Evolutionary conservation across 2,888 invertebrate genomes (phyloP), one percentile per base, ranked within the genome.

Genomic region (Cerastoderma edule): DNA sequence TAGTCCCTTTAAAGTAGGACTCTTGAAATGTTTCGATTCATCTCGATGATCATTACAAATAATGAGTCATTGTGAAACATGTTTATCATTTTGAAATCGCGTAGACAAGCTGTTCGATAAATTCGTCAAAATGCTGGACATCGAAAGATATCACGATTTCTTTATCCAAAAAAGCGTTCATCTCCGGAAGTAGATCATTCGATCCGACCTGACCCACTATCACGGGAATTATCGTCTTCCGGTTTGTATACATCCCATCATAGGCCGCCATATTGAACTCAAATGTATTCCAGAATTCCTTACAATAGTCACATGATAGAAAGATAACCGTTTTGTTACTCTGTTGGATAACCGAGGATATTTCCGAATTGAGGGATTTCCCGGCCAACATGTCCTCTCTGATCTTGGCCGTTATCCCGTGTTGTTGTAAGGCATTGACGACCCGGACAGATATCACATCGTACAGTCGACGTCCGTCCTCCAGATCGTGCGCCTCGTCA

Each of bases 221-320:
- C 3, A 75, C 60, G 8, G 68, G 71, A 28, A 78, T 50, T 4
- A 75, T 53, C 8, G 72, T 32, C 16, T 67, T 70, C n/a, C 78
- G 48, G 27, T 74, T 71, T 1, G 74, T 78, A 30, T 74, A 78
- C 30, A 78, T 74, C 5, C 78, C 78, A 53, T 78, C 78, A 33
- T 66, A 69, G 0, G 68, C 72, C 24, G 74, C 78, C 67, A 78
- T 72, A 27, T 78, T 78, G 65, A 78, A 78, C 44, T 78, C 78
- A 39, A 75, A 78, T 6, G 32, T 72, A 44, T 74, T 78, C 78
- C 78, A 78, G 46, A 65, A 70, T 10, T 78, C 74, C 5, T 53
- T 39, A n/a, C 78, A 72, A 54, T 72, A 75, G 22, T 53, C 27
- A 8, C 57, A 8, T 27, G 78, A 68, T 8, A 78, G 32, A 33